Evolutionary conservation across 1,140 invertebrate species (phyloP), one percentile per base, ranked within the genome.

Genomic region (Leguminivora glycinivorella): DNA sequence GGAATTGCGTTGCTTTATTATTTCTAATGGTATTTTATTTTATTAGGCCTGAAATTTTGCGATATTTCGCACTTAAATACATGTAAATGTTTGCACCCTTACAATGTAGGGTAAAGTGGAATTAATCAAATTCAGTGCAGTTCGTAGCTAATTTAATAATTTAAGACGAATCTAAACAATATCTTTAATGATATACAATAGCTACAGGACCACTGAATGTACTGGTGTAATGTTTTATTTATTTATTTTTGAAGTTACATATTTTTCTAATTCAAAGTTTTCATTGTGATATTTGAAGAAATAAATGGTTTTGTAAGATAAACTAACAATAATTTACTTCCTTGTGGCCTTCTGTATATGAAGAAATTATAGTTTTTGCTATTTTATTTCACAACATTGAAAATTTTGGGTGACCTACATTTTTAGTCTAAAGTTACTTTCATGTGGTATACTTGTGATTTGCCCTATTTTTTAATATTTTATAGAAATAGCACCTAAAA

Each of bases 21-120:
- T 26, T 71, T 17, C 38, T 24, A 60, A 68, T 34, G 5, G 12
- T 68, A 47, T 68, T 43, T 43, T 68, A 47, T 40, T 68, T 68
- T 68, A 68, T 47, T 17, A 25, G 6, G 43, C n/a, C 5, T 26
- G 14, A n/a, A 25, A 9, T 63, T n/a, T n/a, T 63, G 17, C 34
- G 4, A 9, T 19, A 63, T 63, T 63, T 63, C 10, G 5, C 14
- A 17, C n/a, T 17, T 17, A 1, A 31, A 5, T 2, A 9, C 4
- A 29, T 17, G 14, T 29, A 63, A 63, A 63, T 63, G 58, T 63
- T 63, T 26, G 26, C 26, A 63, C 14, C 6, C 25, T 63, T 63
- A 29, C 26, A 17, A n/a, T 63, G 26, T 63, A 63, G 14, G 6
- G 12, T 31, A 63, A 63, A 34, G 12, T 63, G 14, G 26, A 31